Percentiles rank a stretch among this genome's conserved stretches.
These are phyloP conservation scores for Catajapyx aquilonaris DNA, from an alignment of 1,140 invertebrate genomes.

Conservation along the genomic window DNA sequence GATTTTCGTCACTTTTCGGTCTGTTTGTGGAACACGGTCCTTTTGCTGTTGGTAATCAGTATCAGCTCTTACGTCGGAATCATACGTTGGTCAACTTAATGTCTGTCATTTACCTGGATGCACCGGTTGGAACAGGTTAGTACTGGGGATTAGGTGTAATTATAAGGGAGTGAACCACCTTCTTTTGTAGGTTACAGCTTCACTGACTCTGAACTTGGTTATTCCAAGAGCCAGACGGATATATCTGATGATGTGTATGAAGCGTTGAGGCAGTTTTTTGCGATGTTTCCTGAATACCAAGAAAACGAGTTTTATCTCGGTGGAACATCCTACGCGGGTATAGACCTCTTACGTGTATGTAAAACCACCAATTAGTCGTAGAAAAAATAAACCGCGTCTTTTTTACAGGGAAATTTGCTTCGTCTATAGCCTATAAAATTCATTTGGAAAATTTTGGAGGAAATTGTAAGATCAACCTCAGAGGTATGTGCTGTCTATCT, in stretches of 20 bases:
- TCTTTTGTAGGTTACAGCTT: conserved; percentile 3
- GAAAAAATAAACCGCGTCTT: no score
- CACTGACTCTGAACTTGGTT: conserved; percentile 5
- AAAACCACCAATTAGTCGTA: no score
- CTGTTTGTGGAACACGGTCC: conserved; percentile 28
- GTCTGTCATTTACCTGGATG: conserved; percentile 27
- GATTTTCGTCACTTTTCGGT: conserved; percentile 25
- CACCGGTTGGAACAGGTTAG: conserved; percentile 22
- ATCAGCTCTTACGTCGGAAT: conserved; percentile 15
- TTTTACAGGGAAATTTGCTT: no score
- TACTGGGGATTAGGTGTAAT: neutral
- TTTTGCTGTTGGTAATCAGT: conserved; percentile 17
- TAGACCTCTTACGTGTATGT: no score
- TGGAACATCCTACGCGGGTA: conserved; percentile 27
- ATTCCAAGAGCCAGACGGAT: conserved; percentile 6
- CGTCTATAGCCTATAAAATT: no score
- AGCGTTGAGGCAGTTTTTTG: conserved; percentile 11
- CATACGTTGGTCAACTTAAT: conserved; percentile 22
- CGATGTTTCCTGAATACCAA: conserved; percentile 10
- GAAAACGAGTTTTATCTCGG: conserved; percentile 19
- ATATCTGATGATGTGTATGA: conserved; percentile 7
- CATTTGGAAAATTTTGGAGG: no score
- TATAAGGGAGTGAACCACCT: neutral
- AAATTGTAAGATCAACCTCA: no score
- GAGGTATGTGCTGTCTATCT: no score